phyloP scores from a whole-genome alignment of 2,113 vertebrate species.

The Chitala chitala region DNA sequence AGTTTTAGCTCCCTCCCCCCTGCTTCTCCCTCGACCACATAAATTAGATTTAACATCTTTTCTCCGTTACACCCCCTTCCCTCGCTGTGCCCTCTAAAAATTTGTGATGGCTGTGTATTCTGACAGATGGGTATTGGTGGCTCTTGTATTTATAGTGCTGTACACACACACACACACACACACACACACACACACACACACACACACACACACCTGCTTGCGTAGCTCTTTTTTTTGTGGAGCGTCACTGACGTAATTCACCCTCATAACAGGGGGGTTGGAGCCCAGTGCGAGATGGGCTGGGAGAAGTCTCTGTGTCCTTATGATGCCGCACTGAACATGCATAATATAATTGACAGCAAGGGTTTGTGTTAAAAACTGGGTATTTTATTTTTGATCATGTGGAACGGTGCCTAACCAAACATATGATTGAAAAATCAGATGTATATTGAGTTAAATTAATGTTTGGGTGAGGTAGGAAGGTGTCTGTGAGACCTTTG shows the following conservation, averaged over 20 bases:
- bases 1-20: neutral
- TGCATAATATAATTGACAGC: too few relatives aligned
- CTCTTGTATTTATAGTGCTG: neutral
- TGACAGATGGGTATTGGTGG: neutral
- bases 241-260: conserved; percentile 21
- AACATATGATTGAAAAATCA: too few relatives aligned
- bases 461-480: conserved; percentile 35
- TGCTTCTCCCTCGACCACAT: neutral
- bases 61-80: neutral
- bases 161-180: neutral
- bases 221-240: conserved; percentile 43
- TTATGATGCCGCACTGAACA: too few relatives aligned
- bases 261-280: conserved; percentile 1
- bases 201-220: too few relatives aligned
- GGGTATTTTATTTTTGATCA: too few relatives aligned
- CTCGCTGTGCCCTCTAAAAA: conserved; percentile 11
- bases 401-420: too few relatives aligned
- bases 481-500: too few relatives aligned
- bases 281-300: neutral
- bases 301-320: neutral
- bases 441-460: too few relatives aligned
- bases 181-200: conserved; percentile 43
- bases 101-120: neutral
- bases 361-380: too few relatives aligned
- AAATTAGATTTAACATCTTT: neutral